Conservation (phyloP, 2,113 vertebrate species). For the Rafetus swinhoei region DNA sequence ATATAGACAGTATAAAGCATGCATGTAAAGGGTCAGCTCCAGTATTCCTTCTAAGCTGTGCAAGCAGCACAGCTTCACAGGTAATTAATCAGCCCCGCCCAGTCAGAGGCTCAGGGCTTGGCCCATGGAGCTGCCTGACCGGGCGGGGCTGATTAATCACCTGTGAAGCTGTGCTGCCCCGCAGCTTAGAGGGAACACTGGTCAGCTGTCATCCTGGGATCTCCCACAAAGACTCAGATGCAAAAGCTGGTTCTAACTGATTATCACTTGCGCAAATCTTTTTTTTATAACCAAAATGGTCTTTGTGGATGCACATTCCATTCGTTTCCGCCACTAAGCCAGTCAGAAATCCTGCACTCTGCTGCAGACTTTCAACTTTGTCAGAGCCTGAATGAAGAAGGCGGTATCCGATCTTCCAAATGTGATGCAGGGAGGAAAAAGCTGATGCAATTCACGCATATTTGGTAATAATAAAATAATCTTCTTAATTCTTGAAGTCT, state of each 20-base stretch:
- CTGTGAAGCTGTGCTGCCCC: no score
- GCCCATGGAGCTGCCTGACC: no score
- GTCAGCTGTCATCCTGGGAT: neutral
- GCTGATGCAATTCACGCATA: neutral
- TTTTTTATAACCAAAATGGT: neutral
- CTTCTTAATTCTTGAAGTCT: neutral
- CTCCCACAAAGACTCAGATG: neutral
- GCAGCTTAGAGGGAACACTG: no score
- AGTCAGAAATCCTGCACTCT: neutral
- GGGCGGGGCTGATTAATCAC: no score
- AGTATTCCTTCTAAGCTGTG: no score
- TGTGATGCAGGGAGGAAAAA: neutral
- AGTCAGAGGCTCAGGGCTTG: no score
- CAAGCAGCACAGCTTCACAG: no score
- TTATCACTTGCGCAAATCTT: neutral
- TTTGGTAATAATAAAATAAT: neutral
- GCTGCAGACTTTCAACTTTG: neutral
- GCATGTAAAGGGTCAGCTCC: neutral
- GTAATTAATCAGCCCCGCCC: no score
- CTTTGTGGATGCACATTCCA: neutral
- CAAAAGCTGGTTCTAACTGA: neutral
- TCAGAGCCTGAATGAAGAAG: neutral
- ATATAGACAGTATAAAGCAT: neutral
- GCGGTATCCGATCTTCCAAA: neutral
- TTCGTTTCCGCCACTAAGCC: neutral